Evolutionary conservation across 2,888 invertebrate species (phyloP).

Genomic region (Acanthosepion lycidas): DNA sequence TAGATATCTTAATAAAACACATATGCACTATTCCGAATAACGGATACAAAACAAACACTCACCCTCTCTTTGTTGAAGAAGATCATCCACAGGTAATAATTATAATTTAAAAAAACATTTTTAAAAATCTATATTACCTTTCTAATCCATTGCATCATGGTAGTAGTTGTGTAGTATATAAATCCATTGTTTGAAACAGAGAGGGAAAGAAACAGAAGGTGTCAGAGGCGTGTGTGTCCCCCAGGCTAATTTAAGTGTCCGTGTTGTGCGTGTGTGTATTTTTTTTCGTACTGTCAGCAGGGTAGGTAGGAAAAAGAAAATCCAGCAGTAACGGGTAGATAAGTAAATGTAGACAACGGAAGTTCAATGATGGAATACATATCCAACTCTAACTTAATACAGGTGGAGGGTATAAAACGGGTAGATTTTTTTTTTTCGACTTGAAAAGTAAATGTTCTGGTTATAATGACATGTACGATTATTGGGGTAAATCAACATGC

Average conservation of each 20-base stretch:
- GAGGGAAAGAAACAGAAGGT: not conserved
- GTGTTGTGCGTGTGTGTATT: not conserved
- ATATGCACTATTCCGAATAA: not conserved
- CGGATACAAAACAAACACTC: not conserved
- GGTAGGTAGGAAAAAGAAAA: not conserved
- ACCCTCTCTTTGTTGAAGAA: no score
- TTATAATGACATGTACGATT: not conserved
- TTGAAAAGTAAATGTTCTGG: not conserved
- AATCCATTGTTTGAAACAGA: slow-evolving; percentile 17
- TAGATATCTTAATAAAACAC: not conserved
- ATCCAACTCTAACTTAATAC: not conserved
- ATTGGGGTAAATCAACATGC: not conserved
- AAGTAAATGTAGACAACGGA: not conserved
- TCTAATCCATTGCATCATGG: not conserved
- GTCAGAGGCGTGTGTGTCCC: not conserved
- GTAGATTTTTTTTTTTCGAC: not conserved
- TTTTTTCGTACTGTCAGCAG: not conserved
- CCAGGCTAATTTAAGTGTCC: not conserved
- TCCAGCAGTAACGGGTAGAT: not conserved
- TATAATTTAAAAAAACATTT: not conserved
- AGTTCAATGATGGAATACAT: not conserved
- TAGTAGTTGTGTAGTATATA: not conserved
- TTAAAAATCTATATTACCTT: slow-evolving; percentile 15
- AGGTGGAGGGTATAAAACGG: not conserved
- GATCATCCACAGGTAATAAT: not conserved